Conservation (phyloP, 2,113 vertebrate genomes). For the Mandrillus leucophaeus region DNA sequence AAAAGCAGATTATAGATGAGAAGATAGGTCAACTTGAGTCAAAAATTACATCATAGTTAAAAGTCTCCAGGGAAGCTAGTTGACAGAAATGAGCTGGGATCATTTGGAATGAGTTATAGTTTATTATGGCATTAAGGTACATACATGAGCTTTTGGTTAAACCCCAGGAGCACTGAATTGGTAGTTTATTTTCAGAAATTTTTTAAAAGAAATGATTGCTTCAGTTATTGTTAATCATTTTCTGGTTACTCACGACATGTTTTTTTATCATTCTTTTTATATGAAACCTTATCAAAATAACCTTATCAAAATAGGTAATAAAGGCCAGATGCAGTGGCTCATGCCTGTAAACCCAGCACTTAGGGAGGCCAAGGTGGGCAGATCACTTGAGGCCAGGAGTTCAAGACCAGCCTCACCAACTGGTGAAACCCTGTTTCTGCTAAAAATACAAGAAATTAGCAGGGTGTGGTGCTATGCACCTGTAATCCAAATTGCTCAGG, state of each 20-base stretch:
- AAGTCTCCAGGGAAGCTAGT: conserved; percentile 59
- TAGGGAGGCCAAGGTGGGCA: no score
- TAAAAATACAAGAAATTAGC: no score
- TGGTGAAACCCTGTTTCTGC: no score
- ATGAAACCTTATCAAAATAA: background rate
- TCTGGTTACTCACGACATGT: background rate
- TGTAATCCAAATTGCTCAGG: no score
- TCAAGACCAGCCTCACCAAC: no score
- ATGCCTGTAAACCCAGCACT: no score
- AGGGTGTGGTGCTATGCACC: no score
- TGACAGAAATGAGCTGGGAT: conserved; percentile 50
- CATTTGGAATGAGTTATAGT: conserved; percentile 72
- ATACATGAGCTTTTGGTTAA: conserved; percentile 53
- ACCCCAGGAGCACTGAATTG: background rate
- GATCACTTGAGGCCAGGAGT: no score
- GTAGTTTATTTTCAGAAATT: conserved; percentile 27
- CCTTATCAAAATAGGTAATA: background rate
- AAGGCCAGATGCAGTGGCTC: no score
- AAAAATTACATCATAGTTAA: conserved; percentile 56
- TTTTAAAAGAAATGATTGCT: conserved; percentile 8
- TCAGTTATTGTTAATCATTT: conserved; percentile 3
- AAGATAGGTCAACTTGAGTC: conserved; percentile 31
- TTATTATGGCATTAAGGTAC: conserved; percentile 32
- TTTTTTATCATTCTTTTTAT: conserved; percentile 13
- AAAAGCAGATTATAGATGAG: background rate